Conservation (phyloP, 1,140 invertebrate genomes). For the Anastrepha ludens region DNA sequence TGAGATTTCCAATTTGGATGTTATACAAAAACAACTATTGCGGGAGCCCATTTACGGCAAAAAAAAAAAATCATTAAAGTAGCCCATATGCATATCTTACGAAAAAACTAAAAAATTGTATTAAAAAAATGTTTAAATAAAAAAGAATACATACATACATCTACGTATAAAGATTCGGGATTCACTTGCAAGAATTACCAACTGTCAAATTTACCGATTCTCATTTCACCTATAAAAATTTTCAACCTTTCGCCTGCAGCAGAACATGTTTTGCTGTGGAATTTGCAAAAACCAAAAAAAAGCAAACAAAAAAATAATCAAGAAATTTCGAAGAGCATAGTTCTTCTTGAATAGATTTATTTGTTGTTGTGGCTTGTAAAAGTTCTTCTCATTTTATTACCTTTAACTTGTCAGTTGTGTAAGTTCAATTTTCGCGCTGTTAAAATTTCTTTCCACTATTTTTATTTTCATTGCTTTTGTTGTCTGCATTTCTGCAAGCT, state of each 20-base stretch:
- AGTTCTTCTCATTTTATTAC: conserved; percentile 44
- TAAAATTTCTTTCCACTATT: conserved; percentile 1
- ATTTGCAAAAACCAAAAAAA: not conserved
- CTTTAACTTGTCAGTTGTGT: conserved; percentile 39
- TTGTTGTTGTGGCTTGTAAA: not conserved
- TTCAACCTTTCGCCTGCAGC: conserved; percentile 27
- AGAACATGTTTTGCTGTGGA: not conserved
- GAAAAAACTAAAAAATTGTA: too few species aligned
- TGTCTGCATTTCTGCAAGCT: not conserved
- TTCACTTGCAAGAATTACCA: not conserved
- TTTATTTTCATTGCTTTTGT: not conserved
- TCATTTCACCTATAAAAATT: conserved; percentile 10
- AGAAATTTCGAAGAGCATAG: not conserved
- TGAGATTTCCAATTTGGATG: too few species aligned
- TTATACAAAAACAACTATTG: too few species aligned
- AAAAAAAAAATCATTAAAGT: too few species aligned
- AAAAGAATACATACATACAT: too few species aligned
- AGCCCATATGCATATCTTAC: too few species aligned
- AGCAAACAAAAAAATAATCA: not conserved
- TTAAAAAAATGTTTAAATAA: too few species aligned
- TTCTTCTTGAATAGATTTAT: conserved; percentile 41
- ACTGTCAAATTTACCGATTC: conserved; percentile 33
- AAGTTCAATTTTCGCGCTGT: conserved; percentile 47
- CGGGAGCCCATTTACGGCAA: too few species aligned
- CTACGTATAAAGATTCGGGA: not conserved